A percentile compares a stretch with the other conserved stretches of the same genome.
Evolutionary conservation across 2,888 invertebrate genomes (phyloP).

Genomic region (Drosophila prolongata): DNA sequence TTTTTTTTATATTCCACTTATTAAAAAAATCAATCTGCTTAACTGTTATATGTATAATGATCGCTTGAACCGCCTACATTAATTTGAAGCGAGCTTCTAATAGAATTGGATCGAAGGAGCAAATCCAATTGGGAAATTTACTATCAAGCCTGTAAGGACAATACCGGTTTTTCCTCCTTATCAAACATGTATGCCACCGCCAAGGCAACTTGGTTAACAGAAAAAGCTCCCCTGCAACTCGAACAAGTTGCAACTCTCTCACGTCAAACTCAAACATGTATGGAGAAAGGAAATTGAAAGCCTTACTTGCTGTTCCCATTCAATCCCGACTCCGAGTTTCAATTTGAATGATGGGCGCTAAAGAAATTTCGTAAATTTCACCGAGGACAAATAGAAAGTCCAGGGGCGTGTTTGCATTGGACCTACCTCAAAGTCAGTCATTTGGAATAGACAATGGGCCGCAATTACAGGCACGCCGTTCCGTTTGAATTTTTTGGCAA

Average conservation of each 20-base stretch:
- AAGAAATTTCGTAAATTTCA: constrained; percentile 23
- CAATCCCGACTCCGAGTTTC: constrained; percentile 6
- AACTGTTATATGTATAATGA: too few relatives aligned
- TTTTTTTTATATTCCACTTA: too few relatives aligned
- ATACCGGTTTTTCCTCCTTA: constrained; percentile 2
- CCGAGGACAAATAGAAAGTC: constrained; percentile 10
- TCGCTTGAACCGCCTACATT: too few relatives aligned
- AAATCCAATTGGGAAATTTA: neutral
- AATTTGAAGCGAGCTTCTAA: neutral
- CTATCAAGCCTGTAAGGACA: constrained; percentile 10
- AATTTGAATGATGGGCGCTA: neutral
- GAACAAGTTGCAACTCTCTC: constrained; percentile 17
- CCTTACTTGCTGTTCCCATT: constrained; percentile 21
- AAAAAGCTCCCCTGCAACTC: constrained; percentile 42
- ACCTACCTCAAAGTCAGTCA: constrained; percentile 75
- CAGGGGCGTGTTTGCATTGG: constrained; percentile 35
- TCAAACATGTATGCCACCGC: neutral
- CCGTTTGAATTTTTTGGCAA: constrained; percentile 26
- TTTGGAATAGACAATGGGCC: constrained; percentile 68
- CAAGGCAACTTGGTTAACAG: constrained; percentile 1
- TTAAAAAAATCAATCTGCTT: too few relatives aligned
- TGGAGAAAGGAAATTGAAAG: constrained; percentile 13
- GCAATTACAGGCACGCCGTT: constrained; percentile 62
- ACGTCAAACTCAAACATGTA: constrained; percentile 3
- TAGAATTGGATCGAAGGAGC: neutral